Percentiles rank a stretch among this genome's conserved stretches.
phyloP scores from a whole-genome alignment of 2,888 invertebrate genomes.

The Helobdella robusta region DNA sequence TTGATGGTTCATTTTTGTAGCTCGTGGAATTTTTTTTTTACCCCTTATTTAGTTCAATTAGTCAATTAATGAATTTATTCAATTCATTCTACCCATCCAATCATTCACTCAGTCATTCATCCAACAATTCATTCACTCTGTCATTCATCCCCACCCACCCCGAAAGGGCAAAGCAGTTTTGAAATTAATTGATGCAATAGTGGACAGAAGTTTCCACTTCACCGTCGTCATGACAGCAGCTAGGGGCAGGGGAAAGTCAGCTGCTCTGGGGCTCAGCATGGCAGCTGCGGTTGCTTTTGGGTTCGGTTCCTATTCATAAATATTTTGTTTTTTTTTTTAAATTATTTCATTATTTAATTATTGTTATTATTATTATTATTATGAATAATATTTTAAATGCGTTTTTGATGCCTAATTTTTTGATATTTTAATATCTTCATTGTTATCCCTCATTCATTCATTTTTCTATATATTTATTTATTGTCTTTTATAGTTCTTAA shows the following conservation, averaged over 20 bases:
- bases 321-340: too few relatives aligned
- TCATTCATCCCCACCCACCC: neutral
- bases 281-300: conserved; percentile 56
- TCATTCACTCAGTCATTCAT: too few relatives aligned
- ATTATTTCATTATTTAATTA: neutral
- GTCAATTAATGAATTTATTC: too few relatives aligned
- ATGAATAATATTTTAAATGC: too few relatives aligned
- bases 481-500: neutral
- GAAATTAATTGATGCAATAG: conserved; percentile 85
- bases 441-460: too few relatives aligned
- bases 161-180: conserved; percentile 70
- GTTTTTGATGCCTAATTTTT: too few relatives aligned
- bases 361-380: neutral
- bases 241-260: conserved; percentile 94
- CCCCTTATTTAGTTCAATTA: too few relatives aligned
- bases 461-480: neutral
- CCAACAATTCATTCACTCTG: too few relatives aligned
- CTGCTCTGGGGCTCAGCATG: conserved; percentile 86
- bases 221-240: conserved; percentile 92
- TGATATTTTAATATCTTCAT: neutral
- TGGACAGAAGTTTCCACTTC: conserved; percentile 76
- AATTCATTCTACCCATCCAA: too few relatives aligned
- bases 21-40: too few relatives aligned
- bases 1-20: too few relatives aligned
- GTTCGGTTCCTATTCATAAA: conserved; percentile 34